Evolutionary conservation across 1,140 invertebrate species (phyloP).

Genomic region (Drosophila willistoni): DNA sequence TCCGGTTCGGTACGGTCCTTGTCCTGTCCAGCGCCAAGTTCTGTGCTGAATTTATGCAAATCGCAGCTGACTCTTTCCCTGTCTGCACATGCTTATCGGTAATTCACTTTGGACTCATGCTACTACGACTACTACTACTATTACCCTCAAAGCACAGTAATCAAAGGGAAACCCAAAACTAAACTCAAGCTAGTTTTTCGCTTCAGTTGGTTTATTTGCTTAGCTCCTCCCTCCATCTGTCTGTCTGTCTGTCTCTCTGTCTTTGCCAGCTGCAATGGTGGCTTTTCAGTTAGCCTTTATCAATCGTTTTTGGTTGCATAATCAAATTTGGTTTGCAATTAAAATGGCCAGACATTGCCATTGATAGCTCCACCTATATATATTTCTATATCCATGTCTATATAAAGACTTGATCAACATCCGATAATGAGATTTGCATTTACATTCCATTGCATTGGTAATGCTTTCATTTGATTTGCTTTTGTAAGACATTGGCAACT

Average conservation of each 20-base stretch:
- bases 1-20: conserved; percentile 49
- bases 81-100: conserved; percentile 64
- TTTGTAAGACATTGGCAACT: neutral
- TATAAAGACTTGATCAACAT: conserved; percentile 15
- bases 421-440: conserved; percentile 49
- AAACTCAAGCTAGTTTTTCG: conserved; percentile 54
- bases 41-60: conserved; percentile 74
- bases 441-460: conserved; percentile 16
- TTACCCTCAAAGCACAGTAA: conserved; percentile 39
- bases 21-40: conserved; percentile 40
- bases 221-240: conserved; percentile 15
- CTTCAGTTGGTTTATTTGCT: conserved; percentile 63
- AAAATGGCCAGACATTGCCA: conserved; percentile 42
- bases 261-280: neutral
- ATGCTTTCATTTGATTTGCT: conserved; percentile 1
- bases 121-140: conserved; percentile 5
- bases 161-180: conserved; percentile 39
- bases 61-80: conserved; percentile 40
- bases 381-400: conserved; percentile 1
- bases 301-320: conserved; percentile 43
- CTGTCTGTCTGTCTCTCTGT: neutral
- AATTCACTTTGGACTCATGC: conserved; percentile 61
- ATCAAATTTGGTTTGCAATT: conserved; percentile 67
- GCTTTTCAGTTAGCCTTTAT: conserved; percentile 26
- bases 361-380: conserved; percentile 35